phyloP scores from a whole-genome alignment of 1,140 invertebrate genomes.

The Drosophila rufa region DNA sequence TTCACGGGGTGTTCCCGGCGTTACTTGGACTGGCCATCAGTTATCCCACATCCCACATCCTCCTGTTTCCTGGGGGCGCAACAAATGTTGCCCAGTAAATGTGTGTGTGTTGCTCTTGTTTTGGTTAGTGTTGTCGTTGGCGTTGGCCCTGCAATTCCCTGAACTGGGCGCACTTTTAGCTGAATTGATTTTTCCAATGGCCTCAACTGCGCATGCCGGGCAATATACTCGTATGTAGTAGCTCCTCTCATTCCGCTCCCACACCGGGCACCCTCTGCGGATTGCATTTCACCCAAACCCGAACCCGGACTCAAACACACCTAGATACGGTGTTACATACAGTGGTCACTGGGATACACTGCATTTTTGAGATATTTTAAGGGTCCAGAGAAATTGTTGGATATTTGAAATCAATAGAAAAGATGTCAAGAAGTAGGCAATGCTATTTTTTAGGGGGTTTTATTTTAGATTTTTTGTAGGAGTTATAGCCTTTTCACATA shows the following conservation, averaged over 20 bases:
- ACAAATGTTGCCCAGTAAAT: conserved; percentile 42
- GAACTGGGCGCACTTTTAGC: conserved; percentile 81
- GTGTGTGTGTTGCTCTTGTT: conserved; percentile 18
- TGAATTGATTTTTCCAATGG: conserved; percentile 81
- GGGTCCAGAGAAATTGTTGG: fast-evolving
- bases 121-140: conserved; percentile 24
- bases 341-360: background rate
- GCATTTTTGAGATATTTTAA: background rate
- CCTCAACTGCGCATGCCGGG: conserved; percentile 78
- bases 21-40: conserved; percentile 40
- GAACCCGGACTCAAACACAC: background rate
- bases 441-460: no score
- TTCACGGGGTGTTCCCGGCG: conserved; percentile 22
- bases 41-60: background rate
- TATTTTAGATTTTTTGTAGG: no score
- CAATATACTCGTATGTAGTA: conserved; percentile 26
- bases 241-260: conserved; percentile 1
- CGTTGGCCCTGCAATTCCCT: conserved; percentile 54
- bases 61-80: conserved; percentile 26
- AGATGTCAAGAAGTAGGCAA: no score
- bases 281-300: conserved; percentile 27
- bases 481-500: background rate
- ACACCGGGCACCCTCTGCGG: background rate
- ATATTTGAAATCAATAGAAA: background rate
- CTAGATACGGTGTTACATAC: conserved; percentile 11